Conservation (phyloP, 2,797 vertebrate genomes). For the Poecilia picta region DNA sequence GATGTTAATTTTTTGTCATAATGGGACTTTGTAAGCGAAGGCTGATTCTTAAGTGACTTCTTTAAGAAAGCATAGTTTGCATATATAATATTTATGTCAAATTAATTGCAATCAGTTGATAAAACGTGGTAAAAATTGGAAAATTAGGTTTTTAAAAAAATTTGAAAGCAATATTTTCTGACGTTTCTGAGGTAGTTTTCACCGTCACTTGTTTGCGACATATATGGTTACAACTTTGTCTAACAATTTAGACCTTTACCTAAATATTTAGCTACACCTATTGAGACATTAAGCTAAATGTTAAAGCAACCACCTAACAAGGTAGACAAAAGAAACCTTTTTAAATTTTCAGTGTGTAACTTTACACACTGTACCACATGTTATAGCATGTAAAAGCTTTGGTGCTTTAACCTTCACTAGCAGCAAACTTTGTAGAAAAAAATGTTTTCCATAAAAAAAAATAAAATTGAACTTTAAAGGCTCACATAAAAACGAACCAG, state of each 20-base stretch:
- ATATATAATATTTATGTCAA: background rate
- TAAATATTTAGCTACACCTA: background rate
- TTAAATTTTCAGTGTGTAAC: background rate
- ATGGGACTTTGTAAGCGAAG: background rate
- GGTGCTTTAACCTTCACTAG: background rate
- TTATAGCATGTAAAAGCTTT: background rate
- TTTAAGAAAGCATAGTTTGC: background rate
- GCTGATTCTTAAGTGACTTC: background rate
- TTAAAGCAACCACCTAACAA: background rate
- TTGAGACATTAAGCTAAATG: background rate
- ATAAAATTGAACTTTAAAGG: background rate
- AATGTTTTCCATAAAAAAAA: background rate
- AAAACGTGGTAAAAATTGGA: background rate
- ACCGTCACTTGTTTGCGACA: background rate
- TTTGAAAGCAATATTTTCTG: background rate
- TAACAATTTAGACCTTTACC: background rate
- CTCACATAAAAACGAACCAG: background rate
- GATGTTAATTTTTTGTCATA: background rate
- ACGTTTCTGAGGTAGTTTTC: background rate
- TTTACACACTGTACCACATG: background rate
- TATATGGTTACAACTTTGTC: background rate
- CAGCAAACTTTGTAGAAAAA: background rate
- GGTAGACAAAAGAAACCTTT: background rate
- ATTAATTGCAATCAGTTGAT: background rate
- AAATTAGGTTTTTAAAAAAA: background rate